Percentiles rank a stretch among this genome's conserved stretches.
phyloP scores from a whole-genome alignment of 1,140 invertebrate species.

The Metopolophium dirhodum region DNA sequence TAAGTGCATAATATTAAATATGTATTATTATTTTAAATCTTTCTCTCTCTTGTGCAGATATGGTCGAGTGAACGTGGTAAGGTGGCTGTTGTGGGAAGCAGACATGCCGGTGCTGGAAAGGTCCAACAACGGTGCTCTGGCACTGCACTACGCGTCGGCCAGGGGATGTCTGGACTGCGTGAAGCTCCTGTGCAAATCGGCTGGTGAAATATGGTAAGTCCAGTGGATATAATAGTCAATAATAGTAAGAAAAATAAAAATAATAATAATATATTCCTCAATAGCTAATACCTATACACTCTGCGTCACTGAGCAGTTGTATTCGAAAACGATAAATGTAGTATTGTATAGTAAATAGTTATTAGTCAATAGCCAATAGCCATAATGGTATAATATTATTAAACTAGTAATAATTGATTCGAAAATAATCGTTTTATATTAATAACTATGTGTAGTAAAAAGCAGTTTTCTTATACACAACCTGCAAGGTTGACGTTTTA shows the following conservation, averaged over 20 bases:
- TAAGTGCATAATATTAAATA: not conserved
- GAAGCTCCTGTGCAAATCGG: slow-evolving; percentile 77
- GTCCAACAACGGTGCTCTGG: slow-evolving; percentile 69
- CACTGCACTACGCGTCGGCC: slow-evolving; percentile 84
- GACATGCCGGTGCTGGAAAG: slow-evolving; percentile 68
- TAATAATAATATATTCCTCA: not conserved
- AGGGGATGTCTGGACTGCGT: slow-evolving; percentile 84
- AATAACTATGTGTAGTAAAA: not conserved
- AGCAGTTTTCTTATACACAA: not conserved
- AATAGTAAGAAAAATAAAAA: not conserved
- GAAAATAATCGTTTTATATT: too few relatives aligned
- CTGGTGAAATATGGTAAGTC: slow-evolving; percentile 76
- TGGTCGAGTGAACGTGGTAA: slow-evolving; percentile 67
- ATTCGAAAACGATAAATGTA: not conserved
- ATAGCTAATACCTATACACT: not conserved
- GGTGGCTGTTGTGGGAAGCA: slow-evolving; percentile 69
- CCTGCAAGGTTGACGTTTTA: not conserved
- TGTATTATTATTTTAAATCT: not conserved
- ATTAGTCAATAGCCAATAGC: too few relatives aligned
- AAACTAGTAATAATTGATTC: not conserved
- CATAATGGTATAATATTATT: not conserved
- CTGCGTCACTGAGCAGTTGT: not conserved
- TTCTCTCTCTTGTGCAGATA: slow-evolving; percentile 64
- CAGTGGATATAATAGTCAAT: not conserved
- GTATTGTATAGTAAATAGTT: too few relatives aligned